Evolutionary conservation across 2,888 invertebrate species (phyloP).

Genomic region (Thalpophila matura): DNA sequence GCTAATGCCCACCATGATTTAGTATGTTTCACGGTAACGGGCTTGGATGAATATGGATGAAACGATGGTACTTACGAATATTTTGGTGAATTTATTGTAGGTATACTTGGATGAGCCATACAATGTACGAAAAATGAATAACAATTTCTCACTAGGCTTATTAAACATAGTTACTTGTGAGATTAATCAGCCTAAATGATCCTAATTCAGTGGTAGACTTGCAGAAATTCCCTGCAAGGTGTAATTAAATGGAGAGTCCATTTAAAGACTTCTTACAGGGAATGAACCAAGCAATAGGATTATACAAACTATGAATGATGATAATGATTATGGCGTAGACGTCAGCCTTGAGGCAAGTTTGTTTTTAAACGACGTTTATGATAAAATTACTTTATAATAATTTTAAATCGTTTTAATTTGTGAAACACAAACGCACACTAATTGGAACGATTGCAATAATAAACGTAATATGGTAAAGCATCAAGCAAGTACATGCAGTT

Average conservation of each 20-base stretch:
- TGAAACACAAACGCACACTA: too few species aligned
- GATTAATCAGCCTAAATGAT: too few species aligned
- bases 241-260: too few species aligned
- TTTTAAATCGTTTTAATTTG: too few species aligned
- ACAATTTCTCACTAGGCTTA: too few species aligned
- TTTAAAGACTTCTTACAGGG: neutral
- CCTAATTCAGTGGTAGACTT: too few species aligned
- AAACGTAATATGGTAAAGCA: slow-evolving; percentile 8
- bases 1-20: slow-evolving; percentile 53
- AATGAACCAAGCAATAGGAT: neutral
- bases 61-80: slow-evolving; percentile 8
- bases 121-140: neutral
- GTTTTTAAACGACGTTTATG: neutral
- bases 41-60: slow-evolving; percentile 43
- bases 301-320: neutral
- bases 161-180: too few species aligned
- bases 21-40: slow-evolving; percentile 42
- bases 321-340: neutral
- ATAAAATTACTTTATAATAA: too few species aligned
- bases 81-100: slow-evolving; percentile 5
- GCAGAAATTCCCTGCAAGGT: too few species aligned
- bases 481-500: neutral
- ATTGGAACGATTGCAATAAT: slow-evolving; percentile 1
- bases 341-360: neutral
- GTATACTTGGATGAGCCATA: neutral